Conservation (phyloP, 1,140 invertebrate genomes). For the Macrosteles quadrilineatus region DNA sequence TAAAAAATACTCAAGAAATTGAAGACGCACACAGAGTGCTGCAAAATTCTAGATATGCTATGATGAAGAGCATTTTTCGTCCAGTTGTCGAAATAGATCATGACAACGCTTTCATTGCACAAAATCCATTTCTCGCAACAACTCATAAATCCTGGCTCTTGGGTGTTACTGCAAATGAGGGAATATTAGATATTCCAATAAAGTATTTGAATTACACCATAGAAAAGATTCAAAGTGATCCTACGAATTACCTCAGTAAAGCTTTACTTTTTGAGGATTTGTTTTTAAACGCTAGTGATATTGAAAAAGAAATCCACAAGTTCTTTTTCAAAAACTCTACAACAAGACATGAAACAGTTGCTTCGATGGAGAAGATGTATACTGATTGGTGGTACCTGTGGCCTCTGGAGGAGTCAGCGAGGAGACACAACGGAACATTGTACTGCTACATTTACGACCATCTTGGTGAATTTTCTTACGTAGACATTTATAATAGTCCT, state of each 20-base stretch:
- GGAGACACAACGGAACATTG: background rate
- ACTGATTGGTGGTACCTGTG: conserved; percentile 2
- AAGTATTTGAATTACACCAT: conserved; percentile 3
- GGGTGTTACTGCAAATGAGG: conserved; percentile 5
- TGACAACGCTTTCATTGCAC: background rate
- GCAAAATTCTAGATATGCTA: background rate
- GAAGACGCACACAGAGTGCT: background rate
- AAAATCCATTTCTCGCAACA: background rate
- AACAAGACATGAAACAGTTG: background rate
- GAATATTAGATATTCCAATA: background rate
- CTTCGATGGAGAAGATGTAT: background rate
- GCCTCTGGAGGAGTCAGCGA: background rate
- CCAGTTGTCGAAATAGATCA: background rate
- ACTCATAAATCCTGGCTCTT: conserved; percentile 9
- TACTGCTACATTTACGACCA: conserved; percentile 1
- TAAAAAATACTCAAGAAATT: background rate
- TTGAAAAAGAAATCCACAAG: background rate
- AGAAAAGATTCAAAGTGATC: background rate
- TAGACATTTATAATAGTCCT: background rate
- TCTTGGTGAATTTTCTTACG: background rate
- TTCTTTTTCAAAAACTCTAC: background rate
- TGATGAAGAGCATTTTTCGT: background rate
- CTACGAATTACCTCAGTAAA: background rate
- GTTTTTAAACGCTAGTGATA: background rate
- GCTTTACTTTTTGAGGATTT: conserved; percentile 7